phyloP scores from a whole-genome alignment of 2,113 vertebrate species.

The Sakesphorus luctuosus region DNA sequence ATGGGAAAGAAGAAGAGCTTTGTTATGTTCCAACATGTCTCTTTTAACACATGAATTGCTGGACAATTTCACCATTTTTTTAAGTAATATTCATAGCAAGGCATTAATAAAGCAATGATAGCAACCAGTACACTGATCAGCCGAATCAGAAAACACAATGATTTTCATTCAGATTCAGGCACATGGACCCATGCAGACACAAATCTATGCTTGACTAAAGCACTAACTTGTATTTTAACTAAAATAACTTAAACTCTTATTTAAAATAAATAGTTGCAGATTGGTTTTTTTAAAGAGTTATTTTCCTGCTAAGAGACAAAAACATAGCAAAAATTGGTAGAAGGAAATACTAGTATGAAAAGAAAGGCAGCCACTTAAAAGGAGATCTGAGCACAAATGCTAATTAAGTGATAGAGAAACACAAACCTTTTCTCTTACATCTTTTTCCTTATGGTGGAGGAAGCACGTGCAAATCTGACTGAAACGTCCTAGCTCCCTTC shows the following conservation, averaged over 20 bases:
- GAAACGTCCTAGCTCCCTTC: slow-evolving; percentile 78
- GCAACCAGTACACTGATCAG: not conserved
- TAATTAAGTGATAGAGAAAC: not conserved
- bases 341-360: not conserved
- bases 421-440: slow-evolving; percentile 84
- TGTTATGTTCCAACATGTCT: not conserved
- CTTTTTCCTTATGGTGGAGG: slow-evolving; percentile 76
- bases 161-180: not conserved
- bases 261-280: not conserved
- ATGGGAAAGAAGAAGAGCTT: not conserved
- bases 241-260: not conserved
- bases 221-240: not conserved
- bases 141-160: not conserved
- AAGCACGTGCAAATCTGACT: slow-evolving; percentile 78
- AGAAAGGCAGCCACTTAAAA: not conserved
- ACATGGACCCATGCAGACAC: not conserved
- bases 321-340: not conserved
- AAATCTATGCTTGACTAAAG: not conserved
- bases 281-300: not conserved
- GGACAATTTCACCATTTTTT: not conserved
- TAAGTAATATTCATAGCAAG: not conserved
- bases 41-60: not conserved
- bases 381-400: not conserved
- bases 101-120: not conserved
- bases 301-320: not conserved